phyloP scores from a whole-genome alignment of 2,888 invertebrate species.

The Cephalotes varians region DNA sequence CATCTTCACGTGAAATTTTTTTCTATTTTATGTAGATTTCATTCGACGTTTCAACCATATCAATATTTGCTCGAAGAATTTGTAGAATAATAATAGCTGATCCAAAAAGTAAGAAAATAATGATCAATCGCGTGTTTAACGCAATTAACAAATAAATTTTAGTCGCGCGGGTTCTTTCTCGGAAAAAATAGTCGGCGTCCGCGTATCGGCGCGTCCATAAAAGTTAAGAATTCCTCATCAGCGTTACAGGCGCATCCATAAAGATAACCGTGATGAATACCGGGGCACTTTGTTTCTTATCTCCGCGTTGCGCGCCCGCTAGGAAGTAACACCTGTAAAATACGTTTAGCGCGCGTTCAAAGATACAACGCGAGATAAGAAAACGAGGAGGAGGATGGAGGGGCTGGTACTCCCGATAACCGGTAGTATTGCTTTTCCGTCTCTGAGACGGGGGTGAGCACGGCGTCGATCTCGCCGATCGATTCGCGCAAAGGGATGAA shows the following conservation, averaged over 20 bases:
- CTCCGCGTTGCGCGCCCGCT: slow-evolving; percentile 47
- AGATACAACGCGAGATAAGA: slow-evolving; percentile 68
- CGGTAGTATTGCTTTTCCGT: slow-evolving; percentile 39
- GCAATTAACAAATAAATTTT: slow-evolving; percentile 19
- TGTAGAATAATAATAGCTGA: not conserved
- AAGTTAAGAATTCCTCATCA: slow-evolving; percentile 70
- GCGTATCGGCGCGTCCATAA: slow-evolving; percentile 48
- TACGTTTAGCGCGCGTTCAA: slow-evolving; percentile 58
- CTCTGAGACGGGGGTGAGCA: slow-evolving; percentile 20
- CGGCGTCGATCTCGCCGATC: slow-evolving; percentile 29
- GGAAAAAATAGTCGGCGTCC: slow-evolving; percentile 20
- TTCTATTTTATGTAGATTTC: not conserved
- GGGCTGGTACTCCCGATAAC: slow-evolving; percentile 22
- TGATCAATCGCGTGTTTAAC: not conserved
- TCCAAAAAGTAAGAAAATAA: not conserved
- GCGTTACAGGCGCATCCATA: slow-evolving; percentile 55
- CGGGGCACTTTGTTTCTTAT: slow-evolving; percentile 64
- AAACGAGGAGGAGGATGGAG: not conserved
- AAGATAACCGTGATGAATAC: slow-evolving; percentile 68
- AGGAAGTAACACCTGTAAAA: slow-evolving; percentile 73
- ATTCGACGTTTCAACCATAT: not conserved
- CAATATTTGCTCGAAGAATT: slow-evolving; percentile 3
- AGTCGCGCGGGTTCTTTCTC: not conserved
- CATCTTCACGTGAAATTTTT: not conserved
- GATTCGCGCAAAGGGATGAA: not conserved